Evolutionary conservation across 1,140 invertebrate genomes (phyloP).

Genomic region (Zeugodacus cucurbitae): DNA sequence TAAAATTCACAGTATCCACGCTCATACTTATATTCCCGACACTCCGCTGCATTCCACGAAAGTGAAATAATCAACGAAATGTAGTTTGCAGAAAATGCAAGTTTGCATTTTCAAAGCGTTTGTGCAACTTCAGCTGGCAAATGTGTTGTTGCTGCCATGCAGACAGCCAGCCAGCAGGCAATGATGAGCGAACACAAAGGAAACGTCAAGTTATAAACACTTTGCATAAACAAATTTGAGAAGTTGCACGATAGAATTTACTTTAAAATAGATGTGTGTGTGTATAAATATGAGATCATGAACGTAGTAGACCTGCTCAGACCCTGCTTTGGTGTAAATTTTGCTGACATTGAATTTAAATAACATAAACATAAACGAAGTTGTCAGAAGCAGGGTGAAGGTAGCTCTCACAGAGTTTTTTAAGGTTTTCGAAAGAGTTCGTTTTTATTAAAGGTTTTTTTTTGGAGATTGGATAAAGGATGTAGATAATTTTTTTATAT

Average conservation of each 20-base stretch:
- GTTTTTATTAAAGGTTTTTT: no score
- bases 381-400: neutral
- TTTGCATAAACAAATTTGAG: neutral
- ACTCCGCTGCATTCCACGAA: no score
- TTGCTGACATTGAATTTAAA: neutral
- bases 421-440: no score
- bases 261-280: neutral
- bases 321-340: neutral
- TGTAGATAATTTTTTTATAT: no score
- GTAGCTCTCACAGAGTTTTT: no score
- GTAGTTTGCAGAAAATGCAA: neutral
- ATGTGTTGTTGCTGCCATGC: neutral
- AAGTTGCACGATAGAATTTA: neutral
- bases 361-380: neutral
- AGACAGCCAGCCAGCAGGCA: neutral
- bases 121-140: neutral
- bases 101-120: neutral
- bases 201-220: neutral
- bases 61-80: no score
- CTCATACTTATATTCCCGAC: no score
- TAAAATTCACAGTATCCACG: no score
- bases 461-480: no score
- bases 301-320: neutral
- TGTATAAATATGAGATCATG: neutral
- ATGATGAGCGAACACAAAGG: neutral